A percentile compares a stretch with the other conserved stretches of the same genome.
Evolutionary conservation across 2,797 vertebrate species (phyloP).

Genomic region (Pseudochaenichthys georgianus): DNA sequence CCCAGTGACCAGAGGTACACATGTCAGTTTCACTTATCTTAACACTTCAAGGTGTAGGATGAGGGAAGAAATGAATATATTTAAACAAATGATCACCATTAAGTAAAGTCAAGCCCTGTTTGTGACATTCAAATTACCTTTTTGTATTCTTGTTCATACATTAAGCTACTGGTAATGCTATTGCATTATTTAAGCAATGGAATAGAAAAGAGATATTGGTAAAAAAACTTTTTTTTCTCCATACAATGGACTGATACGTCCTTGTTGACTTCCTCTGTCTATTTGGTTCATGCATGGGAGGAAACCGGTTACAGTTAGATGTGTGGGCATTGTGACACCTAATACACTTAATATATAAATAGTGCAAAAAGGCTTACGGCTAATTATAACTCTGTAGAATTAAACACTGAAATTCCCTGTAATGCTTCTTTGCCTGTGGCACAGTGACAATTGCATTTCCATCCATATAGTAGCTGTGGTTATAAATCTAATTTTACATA

Average conservation of each 20-base stretch:
- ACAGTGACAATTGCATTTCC: background rate
- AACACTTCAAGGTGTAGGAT: slow-evolving; percentile 18
- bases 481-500: slow-evolving; percentile 22
- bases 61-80: slow-evolving; percentile 2
- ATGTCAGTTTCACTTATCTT: slow-evolving; percentile 54
- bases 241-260: background rate
- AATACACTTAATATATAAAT: slow-evolving; percentile 2
- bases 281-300: background rate
- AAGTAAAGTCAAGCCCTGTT: slow-evolving; percentile 24
- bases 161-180: slow-evolving; percentile 1
- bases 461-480: background rate
- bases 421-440: background rate
- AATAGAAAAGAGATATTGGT: background rate
- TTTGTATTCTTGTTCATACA: slow-evolving; percentile 23
- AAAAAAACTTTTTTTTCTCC: background rate
- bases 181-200: slow-evolving; percentile 14
- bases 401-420: background rate
- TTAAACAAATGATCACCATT: background rate
- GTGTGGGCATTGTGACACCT: slow-evolving; percentile 3
- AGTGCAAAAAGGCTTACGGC: slow-evolving; percentile 11
- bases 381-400: slow-evolving; percentile 10
- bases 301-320: background rate
- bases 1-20: slow-evolving; percentile 48
- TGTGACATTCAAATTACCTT: slow-evolving; percentile 31
- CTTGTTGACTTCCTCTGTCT: slow-evolving; percentile 5